Percentiles rank a stretch among this genome's conserved stretches.
These are phyloP conservation scores for Enteromius fasciolatus DNA, from an alignment of 2,797 vertebrate species.

Conservation along the genomic window DNA sequence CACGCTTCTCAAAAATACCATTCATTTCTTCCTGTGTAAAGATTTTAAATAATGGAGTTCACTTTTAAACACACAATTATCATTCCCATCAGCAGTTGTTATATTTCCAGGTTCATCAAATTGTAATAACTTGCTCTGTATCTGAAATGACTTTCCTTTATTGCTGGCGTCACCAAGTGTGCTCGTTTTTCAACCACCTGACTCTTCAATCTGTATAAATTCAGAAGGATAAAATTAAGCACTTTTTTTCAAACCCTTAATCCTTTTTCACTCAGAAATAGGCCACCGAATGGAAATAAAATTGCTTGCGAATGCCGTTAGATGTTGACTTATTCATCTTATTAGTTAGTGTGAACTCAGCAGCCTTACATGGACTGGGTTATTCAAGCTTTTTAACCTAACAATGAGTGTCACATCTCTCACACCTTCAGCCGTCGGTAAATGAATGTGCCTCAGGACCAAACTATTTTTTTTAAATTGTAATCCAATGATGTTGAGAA, in stretches of 20 bases:
- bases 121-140: background rate
- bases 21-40: background rate
- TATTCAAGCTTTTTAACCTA: background rate
- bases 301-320: background rate
- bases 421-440: background rate
- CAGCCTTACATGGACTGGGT: background rate
- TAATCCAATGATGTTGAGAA: constrained; percentile 37
- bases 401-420: constrained; percentile 26
- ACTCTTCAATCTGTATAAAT: background rate
- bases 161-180: background rate
- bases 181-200: background rate
- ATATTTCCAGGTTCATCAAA: background rate
- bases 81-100: background rate
- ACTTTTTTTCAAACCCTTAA: background rate
- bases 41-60: background rate
- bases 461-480: constrained; percentile 36
- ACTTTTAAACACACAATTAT: constrained; percentile 3
- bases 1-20: background rate
- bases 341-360: constrained; percentile 10
- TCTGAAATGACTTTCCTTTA: background rate
- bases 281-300: background rate
- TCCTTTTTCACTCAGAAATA: background rate
- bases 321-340: constrained; percentile 9
- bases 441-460: constrained; percentile 32
- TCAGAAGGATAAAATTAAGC: background rate